Evolutionary conservation across 2,888 invertebrate genomes (phyloP).

Genomic region (Nebria brevicollis): DNA sequence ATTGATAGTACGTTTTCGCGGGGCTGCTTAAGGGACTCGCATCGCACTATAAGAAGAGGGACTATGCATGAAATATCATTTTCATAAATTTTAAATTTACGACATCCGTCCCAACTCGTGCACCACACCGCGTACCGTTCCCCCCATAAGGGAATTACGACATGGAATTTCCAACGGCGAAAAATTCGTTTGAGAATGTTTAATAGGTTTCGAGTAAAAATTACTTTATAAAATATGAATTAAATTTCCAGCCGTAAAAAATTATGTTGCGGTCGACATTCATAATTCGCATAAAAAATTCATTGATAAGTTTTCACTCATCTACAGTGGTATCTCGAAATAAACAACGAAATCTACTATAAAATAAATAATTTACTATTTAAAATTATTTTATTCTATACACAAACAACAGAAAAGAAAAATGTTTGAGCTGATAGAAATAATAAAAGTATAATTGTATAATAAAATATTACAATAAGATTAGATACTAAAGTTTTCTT

Average conservation of each 20-base stretch:
- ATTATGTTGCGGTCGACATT: neutral
- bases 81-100: constrained; percentile 47
- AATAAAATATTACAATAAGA: too few relatives aligned
- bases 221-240: constrained; percentile 31
- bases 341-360: too few relatives aligned
- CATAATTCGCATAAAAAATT: neutral
- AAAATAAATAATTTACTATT: too few relatives aligned
- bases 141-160: constrained; percentile 38
- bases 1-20: neutral
- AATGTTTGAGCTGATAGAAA: too few relatives aligned
- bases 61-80: constrained; percentile 46
- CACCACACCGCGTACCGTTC: constrained; percentile 9
- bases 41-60: constrained; percentile 22
- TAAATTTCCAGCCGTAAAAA: constrained; percentile 15
- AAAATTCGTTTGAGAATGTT: constrained; percentile 35
- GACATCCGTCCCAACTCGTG: constrained; percentile 5
- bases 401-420: too few relatives aligned
- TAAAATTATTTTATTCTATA: too few relatives aligned
- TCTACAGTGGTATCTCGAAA: neutral
- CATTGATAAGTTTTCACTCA: neutral
- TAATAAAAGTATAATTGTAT: too few relatives aligned
- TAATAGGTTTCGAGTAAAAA: constrained; percentile 28
- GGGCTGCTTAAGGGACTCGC: neutral
- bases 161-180: constrained; percentile 30
- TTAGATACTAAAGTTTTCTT: neutral